Conservation (phyloP, 1,140 invertebrate species). For the Forficula auricularia region DNA sequence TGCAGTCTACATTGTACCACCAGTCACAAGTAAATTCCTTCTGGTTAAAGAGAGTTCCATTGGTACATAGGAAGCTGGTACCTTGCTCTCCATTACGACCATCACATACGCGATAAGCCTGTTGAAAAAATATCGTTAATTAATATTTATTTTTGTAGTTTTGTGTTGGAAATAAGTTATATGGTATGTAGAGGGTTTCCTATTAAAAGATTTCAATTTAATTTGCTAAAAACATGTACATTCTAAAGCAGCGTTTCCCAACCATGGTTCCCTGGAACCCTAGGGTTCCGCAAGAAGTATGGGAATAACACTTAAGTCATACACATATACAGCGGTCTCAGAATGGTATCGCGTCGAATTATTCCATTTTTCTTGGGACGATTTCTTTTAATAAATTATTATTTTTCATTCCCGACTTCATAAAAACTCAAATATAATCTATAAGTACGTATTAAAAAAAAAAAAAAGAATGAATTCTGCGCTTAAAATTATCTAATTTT, state of each 20-base stretch:
- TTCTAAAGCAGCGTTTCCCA: not conserved
- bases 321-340: too few relatives aligned
- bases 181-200: not conserved
- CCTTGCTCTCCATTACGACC: constrained; percentile 48
- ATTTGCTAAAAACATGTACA: not conserved
- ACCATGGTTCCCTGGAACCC: too few relatives aligned
- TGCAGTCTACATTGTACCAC: constrained; percentile 82
- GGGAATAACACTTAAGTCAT: too few relatives aligned
- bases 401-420: too few relatives aligned
- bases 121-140: constrained; percentile 15
- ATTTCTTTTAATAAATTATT: too few relatives aligned
- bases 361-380: too few relatives aligned
- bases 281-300: too few relatives aligned
- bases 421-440: too few relatives aligned
- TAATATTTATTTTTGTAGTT: not conserved
- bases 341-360: too few relatives aligned
- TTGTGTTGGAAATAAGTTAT: not conserved
- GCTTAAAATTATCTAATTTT: too few relatives aligned
- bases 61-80: constrained; percentile 59
- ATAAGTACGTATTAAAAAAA: too few relatives aligned
- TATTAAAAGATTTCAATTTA: not conserved
- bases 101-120: constrained; percentile 71
- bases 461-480: too few relatives aligned
- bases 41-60: constrained; percentile 78
- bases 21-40: constrained; percentile 75